Conservation (phyloP, 1,140 invertebrate genomes). For the Halictus rubicundus region DNA sequence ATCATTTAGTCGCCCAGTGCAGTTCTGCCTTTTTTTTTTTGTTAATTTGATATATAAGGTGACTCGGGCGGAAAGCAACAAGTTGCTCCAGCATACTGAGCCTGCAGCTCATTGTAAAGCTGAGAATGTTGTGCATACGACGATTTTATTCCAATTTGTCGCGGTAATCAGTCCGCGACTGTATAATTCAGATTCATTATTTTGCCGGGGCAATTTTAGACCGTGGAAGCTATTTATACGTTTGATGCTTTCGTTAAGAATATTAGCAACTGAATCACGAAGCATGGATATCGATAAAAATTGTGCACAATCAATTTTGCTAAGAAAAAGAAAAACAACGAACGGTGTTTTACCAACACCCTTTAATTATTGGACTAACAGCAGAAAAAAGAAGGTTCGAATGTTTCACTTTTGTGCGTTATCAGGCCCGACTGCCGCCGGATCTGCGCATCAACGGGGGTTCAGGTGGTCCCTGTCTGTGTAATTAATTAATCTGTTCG, state of each 20-base stretch:
- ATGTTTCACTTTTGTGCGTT: not conserved
- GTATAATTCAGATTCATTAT: too few relatives aligned
- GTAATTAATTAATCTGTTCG: constrained; percentile 76
- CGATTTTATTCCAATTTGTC: not conserved
- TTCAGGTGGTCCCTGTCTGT: constrained; percentile 43
- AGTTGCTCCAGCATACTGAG: not conserved
- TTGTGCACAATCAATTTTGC: too few relatives aligned
- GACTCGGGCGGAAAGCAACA: not conserved
- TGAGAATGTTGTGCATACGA: not conserved
- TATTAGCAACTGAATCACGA: too few relatives aligned
- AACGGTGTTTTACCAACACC: too few relatives aligned
- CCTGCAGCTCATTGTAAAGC: not conserved
- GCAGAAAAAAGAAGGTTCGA: too few relatives aligned
- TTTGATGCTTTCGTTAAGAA: too few relatives aligned
- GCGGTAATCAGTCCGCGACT: not conserved
- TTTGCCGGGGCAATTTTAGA: too few relatives aligned
- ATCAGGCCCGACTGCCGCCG: constrained; percentile 16
- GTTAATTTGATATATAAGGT: constrained; percentile 2
- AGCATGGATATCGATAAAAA: too few relatives aligned
- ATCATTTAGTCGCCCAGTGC: too few relatives aligned
- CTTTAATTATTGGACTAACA: too few relatives aligned
- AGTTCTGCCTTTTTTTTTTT: not conserved
- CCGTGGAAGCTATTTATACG: too few relatives aligned
- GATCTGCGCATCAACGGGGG: not conserved
- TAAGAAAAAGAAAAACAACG: too few relatives aligned